Evolutionary conservation across 2,113 vertebrate genomes (phyloP).

Genomic region (Nannobrachium achirus): DNA sequence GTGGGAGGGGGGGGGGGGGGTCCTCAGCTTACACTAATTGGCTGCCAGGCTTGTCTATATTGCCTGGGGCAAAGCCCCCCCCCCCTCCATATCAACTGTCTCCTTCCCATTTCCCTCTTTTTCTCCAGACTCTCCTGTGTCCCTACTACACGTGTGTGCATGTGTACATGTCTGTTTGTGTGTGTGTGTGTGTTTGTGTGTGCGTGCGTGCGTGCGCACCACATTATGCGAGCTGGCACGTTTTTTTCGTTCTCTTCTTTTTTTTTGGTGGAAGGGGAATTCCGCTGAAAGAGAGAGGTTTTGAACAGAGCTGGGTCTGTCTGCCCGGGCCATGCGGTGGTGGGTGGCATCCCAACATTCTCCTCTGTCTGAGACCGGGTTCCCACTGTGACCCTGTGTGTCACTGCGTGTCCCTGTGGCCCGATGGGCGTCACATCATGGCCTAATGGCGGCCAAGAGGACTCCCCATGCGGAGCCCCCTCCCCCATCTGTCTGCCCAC

Average conservation of each 20-base stretch:
- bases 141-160: conserved; percentile 21
- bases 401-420: conserved; percentile 34
- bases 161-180: conserved; percentile 36
- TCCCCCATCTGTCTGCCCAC: conserved; percentile 53
- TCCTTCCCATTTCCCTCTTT: conserved; percentile 43
- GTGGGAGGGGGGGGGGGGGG: conserved; percentile 6
- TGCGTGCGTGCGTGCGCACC: conserved; percentile 22
- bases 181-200: conserved; percentile 43
- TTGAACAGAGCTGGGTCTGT: conserved; percentile 77
- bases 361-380: conserved; percentile 74
- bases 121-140: conserved; percentile 18
- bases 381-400: conserved; percentile 68
- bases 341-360: conserved; percentile 78
- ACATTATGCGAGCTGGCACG: conserved; percentile 65
- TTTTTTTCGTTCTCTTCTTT: conserved; percentile 30
- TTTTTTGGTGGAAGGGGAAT: conserved; percentile 63
- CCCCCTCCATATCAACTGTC: conserved; percentile 49
- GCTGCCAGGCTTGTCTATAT: conserved; percentile 57
- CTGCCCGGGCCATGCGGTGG: conserved; percentile 59
- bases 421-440: conserved; percentile 51
- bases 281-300: conserved; percentile 68
- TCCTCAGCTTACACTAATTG: conserved; percentile 60
- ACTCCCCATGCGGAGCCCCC: conserved; percentile 44
- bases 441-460: conserved; percentile 38
- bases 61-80: conserved; percentile 55